Evolutionary conservation across 2,888 invertebrate genomes (phyloP), one percentile per base, ranked within the genome.

Genomic region (Tipula helvola): DNA sequence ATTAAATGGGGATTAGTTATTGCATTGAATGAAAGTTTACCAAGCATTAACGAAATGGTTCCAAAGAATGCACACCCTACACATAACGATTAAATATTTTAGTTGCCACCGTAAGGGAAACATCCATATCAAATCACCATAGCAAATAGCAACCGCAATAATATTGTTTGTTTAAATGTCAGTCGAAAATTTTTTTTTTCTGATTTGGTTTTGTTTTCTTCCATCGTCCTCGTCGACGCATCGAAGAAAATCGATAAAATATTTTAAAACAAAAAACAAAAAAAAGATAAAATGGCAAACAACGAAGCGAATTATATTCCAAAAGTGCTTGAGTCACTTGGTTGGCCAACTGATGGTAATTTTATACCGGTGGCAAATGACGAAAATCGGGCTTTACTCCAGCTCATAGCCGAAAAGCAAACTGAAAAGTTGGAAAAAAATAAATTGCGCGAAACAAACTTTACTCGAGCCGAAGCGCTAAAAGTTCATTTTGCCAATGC

Each of bases 331-430:
- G 93, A 93, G 88, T 93, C 94, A 88, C 92, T 96, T 87, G 96
- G 96, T 2, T 96, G 96, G 95, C 71, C 87, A 10, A 93, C 93
- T 87, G 94, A 95, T 89, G 96, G 96, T 5, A 95, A 96, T 87
- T 95, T 95, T 89, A 93, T 96, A 88, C 97, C 97, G 3, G 93
- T 97, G 88, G 96, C 97, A 0, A 96, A 95, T 91, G 93, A 94
- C 83, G 95, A 95, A 89, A 97, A 97, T 89, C 89, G 90, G 86
- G 88, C 89, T 16, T 89, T 92, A 18, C 88, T 91, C 3, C 88
- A 89, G 83, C 89, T 94, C 89, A 91, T 94, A 87, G 92, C 92
- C 36, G 89, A 89, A 47, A 90, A 93, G 89, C 90, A 92, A 86
- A 91, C 93, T 36, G 89, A 91, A 57, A 93, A 93, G 88, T 90